Conservation (phyloP, 2,888 invertebrate genomes). For the Allophyes oxyacanthae region DNA sequence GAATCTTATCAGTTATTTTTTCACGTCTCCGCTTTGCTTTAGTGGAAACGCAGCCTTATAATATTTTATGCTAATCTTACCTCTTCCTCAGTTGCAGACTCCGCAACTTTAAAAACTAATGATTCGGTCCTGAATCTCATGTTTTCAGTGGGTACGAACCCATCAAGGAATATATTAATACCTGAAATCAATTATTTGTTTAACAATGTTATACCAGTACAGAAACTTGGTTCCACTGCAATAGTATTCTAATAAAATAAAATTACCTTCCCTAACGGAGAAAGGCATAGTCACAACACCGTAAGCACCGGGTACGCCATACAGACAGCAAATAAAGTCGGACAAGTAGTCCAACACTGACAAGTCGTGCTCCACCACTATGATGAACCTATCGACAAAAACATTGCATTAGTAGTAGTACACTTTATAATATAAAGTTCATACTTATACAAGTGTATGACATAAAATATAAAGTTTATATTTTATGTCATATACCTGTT, state of each 20-base stretch:
- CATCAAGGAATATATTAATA: conserved; percentile 99
- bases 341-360: conserved; percentile 99
- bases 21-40: no score
- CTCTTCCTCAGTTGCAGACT: conserved; percentile 99
- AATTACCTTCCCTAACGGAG: conserved; percentile 98
- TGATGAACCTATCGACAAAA: conserved; percentile 93
- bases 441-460: no score
- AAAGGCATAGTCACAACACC: conserved; percentile 99
- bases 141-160: conserved; percentile 99
- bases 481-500: no score
- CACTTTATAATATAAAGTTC: background rate
- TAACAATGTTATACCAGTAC: background rate
- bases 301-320: conserved; percentile 99
- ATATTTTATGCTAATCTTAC: conserved; percentile 73
- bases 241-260: background rate
- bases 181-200: conserved; percentile 80
- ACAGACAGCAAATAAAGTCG: conserved; percentile 99
- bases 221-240: background rate
- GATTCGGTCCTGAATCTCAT: conserved; percentile 99
- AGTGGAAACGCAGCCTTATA: no score
- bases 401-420: conserved; percentile 30
- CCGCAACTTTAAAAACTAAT: conserved; percentile 99
- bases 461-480: no score
- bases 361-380: conserved; percentile 99
- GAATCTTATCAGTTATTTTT: no score